These are phyloP conservation scores for Erannis defoliaria DNA, from an alignment of 2,888 invertebrate species.

Conservation along the genomic window DNA sequence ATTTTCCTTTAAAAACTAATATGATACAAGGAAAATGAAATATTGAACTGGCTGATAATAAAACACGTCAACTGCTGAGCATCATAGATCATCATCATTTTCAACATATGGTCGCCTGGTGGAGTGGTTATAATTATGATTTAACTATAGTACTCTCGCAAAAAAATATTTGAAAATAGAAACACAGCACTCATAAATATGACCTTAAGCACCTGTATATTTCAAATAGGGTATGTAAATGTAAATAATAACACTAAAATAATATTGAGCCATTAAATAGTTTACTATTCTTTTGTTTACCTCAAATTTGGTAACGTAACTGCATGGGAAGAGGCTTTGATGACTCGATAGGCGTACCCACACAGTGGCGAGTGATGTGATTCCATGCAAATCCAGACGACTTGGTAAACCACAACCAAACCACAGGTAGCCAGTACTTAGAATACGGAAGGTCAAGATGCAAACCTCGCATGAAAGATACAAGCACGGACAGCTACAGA, in stretches of 20 bases:
- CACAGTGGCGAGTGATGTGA: slow-evolving; percentile 6
- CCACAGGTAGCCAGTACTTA: slow-evolving; percentile 22
- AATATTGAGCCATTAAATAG: slow-evolving; percentile 15
- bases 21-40: not conserved
- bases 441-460: slow-evolving; percentile 31
- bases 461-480: slow-evolving; percentile 42
- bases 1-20: not conserved
- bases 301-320: slow-evolving; percentile 1
- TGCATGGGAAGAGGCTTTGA: slow-evolving; percentile 2
- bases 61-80: not conserved
- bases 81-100: too few species aligned
- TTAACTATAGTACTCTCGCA: not conserved
- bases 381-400: slow-evolving; percentile 29
- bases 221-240: not conserved
- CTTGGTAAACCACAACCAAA: slow-evolving; percentile 16
- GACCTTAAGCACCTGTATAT: not conserved
- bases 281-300: slow-evolving; percentile 25
- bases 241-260: slow-evolving; percentile 14
- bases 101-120: not conserved
- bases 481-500: slow-evolving; percentile 57
- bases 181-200: not conserved
- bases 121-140: not conserved
- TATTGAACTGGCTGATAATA: not conserved
- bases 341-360: slow-evolving; percentile 4
- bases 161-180: not conserved